phyloP scores from a whole-genome alignment of 2,888 invertebrate genomes.

The Autographa gamma region DNA sequence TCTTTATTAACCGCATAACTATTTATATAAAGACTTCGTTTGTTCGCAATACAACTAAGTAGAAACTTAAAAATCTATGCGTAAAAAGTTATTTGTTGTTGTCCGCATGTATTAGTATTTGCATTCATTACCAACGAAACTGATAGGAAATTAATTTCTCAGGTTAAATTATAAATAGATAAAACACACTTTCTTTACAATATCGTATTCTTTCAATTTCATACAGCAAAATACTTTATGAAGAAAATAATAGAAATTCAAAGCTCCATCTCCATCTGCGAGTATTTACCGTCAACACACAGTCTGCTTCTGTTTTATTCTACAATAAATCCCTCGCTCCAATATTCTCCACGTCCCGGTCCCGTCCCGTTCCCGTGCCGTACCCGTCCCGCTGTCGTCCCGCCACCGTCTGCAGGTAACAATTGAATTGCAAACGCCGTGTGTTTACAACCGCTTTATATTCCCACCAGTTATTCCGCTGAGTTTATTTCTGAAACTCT shows the following conservation, averaged over 20 bases:
- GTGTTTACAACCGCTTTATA: constrained; percentile 56
- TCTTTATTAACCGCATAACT: neutral
- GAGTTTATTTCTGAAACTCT: constrained; percentile 7
- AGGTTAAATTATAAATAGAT: too few species aligned
- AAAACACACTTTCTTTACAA: too few species aligned
- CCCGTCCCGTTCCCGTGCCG: neutral
- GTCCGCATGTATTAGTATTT: too few species aligned
- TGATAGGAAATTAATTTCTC: too few species aligned
- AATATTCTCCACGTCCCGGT: neutral
- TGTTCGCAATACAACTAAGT: neutral
- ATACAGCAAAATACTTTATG: neutral
- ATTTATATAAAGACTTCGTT: neutral
- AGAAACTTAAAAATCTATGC: too few species aligned
- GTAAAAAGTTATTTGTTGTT: too few species aligned
- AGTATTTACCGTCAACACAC: neutral
- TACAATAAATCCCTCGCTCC: neutral
- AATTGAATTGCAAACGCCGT: constrained; percentile 49
- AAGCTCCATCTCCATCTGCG: neutral
- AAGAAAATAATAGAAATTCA: neutral
- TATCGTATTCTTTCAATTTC: neutral
- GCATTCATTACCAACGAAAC: too few species aligned
- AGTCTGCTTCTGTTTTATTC: neutral
- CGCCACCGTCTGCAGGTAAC: constrained; percentile 47
- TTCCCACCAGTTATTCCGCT: constrained; percentile 12
- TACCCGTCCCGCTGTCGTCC: neutral